These are phyloP conservation scores for Columbina picui DNA, from an alignment of 2,113 vertebrate genomes.

Conservation along the genomic window DNA sequence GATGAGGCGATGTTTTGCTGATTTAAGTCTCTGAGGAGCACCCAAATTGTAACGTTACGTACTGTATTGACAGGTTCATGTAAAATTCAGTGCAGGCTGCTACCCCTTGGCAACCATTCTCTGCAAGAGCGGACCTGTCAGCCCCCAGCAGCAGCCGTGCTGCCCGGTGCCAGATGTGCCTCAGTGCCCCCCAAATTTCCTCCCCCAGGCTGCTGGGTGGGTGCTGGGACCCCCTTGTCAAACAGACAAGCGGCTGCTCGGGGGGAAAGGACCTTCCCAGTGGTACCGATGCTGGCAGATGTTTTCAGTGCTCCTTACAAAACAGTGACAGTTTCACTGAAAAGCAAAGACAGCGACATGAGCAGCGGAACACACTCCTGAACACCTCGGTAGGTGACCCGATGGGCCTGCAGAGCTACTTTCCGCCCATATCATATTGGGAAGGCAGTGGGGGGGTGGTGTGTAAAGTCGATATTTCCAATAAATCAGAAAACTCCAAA, in stretches of 20 bases:
- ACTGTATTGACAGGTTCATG: conserved; percentile 64
- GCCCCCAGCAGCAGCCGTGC: conserved; percentile 54
- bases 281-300: conserved; percentile 28
- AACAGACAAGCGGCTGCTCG: neutral
- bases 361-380: neutral
- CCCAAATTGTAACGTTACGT: neutral
- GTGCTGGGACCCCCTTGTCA: neutral
- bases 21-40: neutral
- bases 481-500: neutral
- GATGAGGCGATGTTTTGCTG: neutral
- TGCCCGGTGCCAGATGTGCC: conserved; percentile 40
- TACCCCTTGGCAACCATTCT: conserved; percentile 22
- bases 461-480: neutral
- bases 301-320: neutral
- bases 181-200: conserved; percentile 4
- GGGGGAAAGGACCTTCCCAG: conserved; percentile 5
- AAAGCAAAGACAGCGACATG: neutral
- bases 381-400: neutral
- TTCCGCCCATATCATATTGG: neutral
- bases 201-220: neutral
- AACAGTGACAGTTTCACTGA: neutral
- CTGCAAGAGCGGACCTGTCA: conserved; percentile 55
- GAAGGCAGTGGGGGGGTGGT: neutral
- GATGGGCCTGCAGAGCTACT: neutral
- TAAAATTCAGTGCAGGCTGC: conserved; percentile 69